phyloP scores from a whole-genome alignment of 2,888 invertebrate species.

The Tetropium fuscum region DNA sequence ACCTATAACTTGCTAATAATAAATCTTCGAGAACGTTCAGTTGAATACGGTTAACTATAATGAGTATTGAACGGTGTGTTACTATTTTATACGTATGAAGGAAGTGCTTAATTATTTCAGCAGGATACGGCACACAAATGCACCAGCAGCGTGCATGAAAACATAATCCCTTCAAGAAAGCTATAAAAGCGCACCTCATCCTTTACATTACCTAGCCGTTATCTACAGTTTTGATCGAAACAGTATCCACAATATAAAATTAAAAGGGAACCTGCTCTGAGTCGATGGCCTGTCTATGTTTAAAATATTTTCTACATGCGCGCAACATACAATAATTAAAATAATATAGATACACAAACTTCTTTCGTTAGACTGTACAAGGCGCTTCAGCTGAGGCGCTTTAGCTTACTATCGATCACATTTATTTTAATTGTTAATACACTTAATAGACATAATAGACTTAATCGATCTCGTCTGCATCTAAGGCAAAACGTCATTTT shows the following conservation, averaged over 20 bases:
- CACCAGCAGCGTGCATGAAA: constrained; percentile 5
- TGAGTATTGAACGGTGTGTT: constrained; percentile 11
- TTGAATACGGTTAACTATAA: background rate
- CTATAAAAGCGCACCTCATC: constrained; percentile 5
- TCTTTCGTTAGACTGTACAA: constrained; percentile 51
- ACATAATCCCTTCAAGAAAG: constrained; percentile 1
- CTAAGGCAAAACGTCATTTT: too few species aligned
- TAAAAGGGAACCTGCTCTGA: constrained; percentile 54
- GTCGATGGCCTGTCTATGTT: constrained; percentile 54
- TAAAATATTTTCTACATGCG: constrained; percentile 54
- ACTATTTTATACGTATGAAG: constrained; percentile 20
- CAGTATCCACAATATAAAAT: constrained; percentile 46
- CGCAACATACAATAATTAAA: constrained; percentile 49
- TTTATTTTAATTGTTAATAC: background rate
- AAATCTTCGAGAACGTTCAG: background rate
- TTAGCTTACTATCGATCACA: background rate
- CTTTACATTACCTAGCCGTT: background rate
- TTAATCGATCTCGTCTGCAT: background rate
- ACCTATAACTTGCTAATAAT: background rate
- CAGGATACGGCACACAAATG: constrained; percentile 24
- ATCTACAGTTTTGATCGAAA: constrained; percentile 28
- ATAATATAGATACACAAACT: constrained; percentile 58
- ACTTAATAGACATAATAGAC: background rate
- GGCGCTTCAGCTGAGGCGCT: constrained; percentile 7
- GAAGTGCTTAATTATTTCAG: constrained; percentile 21